phyloP scores from a whole-genome alignment of 2,888 invertebrate genomes.

The Cryptus viduatorius region DNA sequence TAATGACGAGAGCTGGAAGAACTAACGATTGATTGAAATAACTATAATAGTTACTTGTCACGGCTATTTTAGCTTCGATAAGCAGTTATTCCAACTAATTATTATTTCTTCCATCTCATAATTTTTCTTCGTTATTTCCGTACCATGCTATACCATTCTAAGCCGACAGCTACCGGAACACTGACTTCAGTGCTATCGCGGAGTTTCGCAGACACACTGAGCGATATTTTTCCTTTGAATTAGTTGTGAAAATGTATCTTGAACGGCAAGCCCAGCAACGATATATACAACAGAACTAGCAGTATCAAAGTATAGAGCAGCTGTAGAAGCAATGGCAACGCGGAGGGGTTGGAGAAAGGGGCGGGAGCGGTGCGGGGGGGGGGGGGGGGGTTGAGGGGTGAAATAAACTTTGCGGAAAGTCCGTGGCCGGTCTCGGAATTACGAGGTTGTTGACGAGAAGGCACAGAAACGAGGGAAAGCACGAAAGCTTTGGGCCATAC shows the following conservation, averaged over 20 bases:
- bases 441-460: constrained; percentile 53
- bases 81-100: too few relatives aligned
- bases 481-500: constrained; percentile 34
- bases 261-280: neutral
- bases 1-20: too few relatives aligned
- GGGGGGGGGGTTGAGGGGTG: neutral
- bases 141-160: too few relatives aligned
- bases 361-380: constrained; percentile 1
- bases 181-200: too few relatives aligned
- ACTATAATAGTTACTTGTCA: too few relatives aligned
- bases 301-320: constrained; percentile 6
- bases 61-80: too few relatives aligned
- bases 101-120: too few relatives aligned
- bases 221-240: neutral
- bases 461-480: constrained; percentile 44
- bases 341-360: constrained; percentile 6
- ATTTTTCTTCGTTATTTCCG: too few relatives aligned
- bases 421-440: constrained; percentile 41
- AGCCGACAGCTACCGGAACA: too few relatives aligned
- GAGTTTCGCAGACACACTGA: too few relatives aligned
- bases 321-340: constrained; percentile 3
- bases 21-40: too few relatives aligned
- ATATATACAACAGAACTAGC: too few relatives aligned
- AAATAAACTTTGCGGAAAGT: constrained; percentile 49
- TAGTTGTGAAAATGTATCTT: constrained; percentile 5